Conservation (phyloP, 2,888 invertebrate species). For the Conistra vaccinii region DNA sequence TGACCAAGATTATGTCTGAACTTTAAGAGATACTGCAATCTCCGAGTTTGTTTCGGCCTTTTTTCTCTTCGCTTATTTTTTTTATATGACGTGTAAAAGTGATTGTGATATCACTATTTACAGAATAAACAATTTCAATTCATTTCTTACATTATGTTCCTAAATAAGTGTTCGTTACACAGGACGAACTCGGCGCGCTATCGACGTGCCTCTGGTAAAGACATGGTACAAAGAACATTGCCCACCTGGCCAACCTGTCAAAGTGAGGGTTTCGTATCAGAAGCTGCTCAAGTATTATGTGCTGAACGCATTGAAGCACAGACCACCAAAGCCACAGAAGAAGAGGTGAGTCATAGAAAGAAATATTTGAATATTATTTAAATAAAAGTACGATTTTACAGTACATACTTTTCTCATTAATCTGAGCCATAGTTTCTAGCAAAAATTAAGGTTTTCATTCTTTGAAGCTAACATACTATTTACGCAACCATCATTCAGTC, state of each 20-base stretch:
- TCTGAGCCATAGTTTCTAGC: neutral
- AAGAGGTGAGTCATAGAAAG: slow-evolving; percentile 92
- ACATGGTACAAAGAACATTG: slow-evolving; percentile 99
- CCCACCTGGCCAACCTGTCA: slow-evolving; percentile 99
- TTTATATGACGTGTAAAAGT: no score
- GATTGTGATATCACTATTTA: no score
- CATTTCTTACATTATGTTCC: neutral
- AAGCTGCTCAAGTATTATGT: slow-evolving; percentile 99
- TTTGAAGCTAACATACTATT: neutral
- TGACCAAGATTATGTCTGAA: no score
- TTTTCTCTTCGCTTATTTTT: no score
- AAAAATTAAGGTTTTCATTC: neutral
- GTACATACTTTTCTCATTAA: neutral
- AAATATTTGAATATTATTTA: neutral
- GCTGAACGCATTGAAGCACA: slow-evolving; percentile 98
- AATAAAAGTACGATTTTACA: neutral
- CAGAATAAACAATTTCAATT: no score
- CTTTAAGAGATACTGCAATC: no score
- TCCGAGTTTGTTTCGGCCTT: no score
- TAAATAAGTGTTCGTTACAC: neutral
- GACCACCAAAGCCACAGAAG: slow-evolving; percentile 99
- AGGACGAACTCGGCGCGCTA: slow-evolving; percentile 97
- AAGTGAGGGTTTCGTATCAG: slow-evolving; percentile 99
- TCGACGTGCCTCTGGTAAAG: slow-evolving; percentile 99
- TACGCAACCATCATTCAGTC: neutral